Evolutionary conservation across 30 jellyfish, hydroid and myxozoan species (phyloP).

Genomic region (Cassiopea xamachana): DNA sequence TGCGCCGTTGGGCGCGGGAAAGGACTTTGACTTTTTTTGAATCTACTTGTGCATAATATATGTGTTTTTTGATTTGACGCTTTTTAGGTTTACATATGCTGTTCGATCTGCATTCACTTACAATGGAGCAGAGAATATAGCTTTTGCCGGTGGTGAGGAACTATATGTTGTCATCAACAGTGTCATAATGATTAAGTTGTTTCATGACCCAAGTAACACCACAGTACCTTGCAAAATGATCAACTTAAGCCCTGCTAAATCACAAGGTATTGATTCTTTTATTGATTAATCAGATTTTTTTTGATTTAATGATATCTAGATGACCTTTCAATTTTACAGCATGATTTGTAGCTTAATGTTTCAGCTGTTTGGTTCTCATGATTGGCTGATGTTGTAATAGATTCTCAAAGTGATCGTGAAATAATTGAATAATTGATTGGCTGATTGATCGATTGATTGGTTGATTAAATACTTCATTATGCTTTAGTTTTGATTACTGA

Average conservation of each 20-base stretch:
- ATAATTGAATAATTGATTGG: neutral
- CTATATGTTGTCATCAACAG: conserved; percentile 75
- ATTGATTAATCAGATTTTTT: neutral
- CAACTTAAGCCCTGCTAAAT: conserved; percentile 58
- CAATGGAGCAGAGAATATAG: conserved; percentile 77
- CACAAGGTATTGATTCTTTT: conserved; percentile 26
- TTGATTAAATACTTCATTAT: neutral
- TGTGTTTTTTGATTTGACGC: neutral
- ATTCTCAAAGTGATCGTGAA: neutral
- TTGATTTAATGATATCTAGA: neutral
- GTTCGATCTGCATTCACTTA: conserved; percentile 81
- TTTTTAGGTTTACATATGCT: conserved; percentile 81
- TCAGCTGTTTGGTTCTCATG: neutral
- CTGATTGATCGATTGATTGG: neutral
- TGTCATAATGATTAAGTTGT: conserved; percentile 55
- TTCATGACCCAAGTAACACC: conserved; percentile 64
- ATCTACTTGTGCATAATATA: neutral
- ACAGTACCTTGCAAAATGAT: conserved; percentile 70
- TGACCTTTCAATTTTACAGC: neutral
- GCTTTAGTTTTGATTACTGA: no score
- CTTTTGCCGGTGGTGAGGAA: conserved; percentile 93
- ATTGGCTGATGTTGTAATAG: neutral
- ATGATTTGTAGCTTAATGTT: neutral
- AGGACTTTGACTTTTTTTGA: no score
- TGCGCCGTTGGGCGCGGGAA: no score